These are phyloP conservation scores for Perccottus glenii DNA, from an alignment of 2,113 vertebrate genomes.

Conservation along the genomic window DNA sequence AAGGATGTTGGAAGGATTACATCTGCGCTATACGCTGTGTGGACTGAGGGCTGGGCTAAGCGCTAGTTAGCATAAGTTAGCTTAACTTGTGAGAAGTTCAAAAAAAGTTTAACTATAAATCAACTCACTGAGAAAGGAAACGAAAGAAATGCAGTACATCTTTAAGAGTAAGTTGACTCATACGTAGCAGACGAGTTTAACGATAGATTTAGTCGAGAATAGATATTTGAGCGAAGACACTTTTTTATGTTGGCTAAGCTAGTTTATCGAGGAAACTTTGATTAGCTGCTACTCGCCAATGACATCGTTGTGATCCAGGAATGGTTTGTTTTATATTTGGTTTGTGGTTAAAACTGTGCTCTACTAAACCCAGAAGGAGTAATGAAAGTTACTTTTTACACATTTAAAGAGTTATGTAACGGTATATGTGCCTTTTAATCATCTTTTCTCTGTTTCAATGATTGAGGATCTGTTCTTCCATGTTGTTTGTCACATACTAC, in stretches of 20 bases:
- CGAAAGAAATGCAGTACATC: background rate
- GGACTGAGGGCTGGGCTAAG: constrained; percentile 60
- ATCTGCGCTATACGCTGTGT: constrained; percentile 38
- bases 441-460: too few species aligned
- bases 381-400: background rate
- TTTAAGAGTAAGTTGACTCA: background rate
- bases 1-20: constrained; percentile 27
- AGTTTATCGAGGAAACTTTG: constrained; percentile 35
- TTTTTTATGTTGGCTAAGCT: constrained; percentile 41
- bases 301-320: background rate
- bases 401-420: constrained; percentile 11
- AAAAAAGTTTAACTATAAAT: constrained; percentile 60
- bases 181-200: fast-evolving
- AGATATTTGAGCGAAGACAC: constrained; percentile 11
- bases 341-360: background rate
- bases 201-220: background rate
- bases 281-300: constrained; percentile 19
- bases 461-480: constrained; percentile 37
- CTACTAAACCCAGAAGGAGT: background rate
- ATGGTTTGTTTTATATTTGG: background rate
- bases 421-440: constrained; percentile 19
- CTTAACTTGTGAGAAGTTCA: constrained; percentile 59
- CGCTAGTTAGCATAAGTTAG: constrained; percentile 49
- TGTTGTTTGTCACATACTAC: constrained; percentile 23
- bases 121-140: background rate